phyloP scores from a whole-genome alignment of 23 tunicate genomes.

The Corella eumyota region DNA sequence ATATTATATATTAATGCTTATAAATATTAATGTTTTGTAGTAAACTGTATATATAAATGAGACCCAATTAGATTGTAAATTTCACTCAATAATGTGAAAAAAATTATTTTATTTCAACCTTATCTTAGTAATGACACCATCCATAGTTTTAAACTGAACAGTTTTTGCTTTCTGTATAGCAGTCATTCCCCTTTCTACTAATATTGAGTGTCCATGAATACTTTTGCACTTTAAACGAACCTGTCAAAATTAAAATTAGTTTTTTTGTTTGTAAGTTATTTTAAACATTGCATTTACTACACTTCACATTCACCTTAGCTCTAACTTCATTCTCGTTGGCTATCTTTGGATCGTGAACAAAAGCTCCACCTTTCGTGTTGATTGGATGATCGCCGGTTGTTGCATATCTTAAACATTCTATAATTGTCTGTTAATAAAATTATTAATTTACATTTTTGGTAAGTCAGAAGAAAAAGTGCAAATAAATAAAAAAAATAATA shows the following conservation, averaged over 20 bases:
- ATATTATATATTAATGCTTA: too few relatives aligned
- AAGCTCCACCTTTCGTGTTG: slow-evolving; percentile 87
- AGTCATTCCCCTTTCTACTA: slow-evolving; percentile 33
- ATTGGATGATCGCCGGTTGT: slow-evolving; percentile 87
- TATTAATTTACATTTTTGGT: too few relatives aligned
- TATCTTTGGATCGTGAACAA: slow-evolving; percentile 88
- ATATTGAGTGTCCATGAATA: slow-evolving; percentile 18
- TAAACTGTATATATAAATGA: too few relatives aligned
- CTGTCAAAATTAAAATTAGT: slow-evolving; percentile 13
- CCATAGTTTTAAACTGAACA: slow-evolving; percentile 50
- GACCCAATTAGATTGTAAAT: neutral
- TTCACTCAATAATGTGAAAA: neutral
- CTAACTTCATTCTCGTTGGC: slow-evolving; percentile 56
- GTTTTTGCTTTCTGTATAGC: slow-evolving; percentile 25
- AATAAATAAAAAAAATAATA: too few relatives aligned
- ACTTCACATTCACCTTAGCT: slow-evolving; percentile 76
- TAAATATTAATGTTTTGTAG: too few relatives aligned
- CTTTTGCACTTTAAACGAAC: slow-evolving; percentile 35
- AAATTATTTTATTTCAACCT: too few relatives aligned
- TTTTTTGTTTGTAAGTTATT: neutral
- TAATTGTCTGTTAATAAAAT: slow-evolving; percentile 76
- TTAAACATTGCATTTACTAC: slow-evolving; percentile 1
- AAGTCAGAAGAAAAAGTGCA: too few relatives aligned
- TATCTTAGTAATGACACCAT: slow-evolving; percentile 45
- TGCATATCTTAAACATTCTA: slow-evolving; percentile 89